phyloP scores from a whole-genome alignment of 2,888 invertebrate genomes.

The Oligia fasciuncula region DNA sequence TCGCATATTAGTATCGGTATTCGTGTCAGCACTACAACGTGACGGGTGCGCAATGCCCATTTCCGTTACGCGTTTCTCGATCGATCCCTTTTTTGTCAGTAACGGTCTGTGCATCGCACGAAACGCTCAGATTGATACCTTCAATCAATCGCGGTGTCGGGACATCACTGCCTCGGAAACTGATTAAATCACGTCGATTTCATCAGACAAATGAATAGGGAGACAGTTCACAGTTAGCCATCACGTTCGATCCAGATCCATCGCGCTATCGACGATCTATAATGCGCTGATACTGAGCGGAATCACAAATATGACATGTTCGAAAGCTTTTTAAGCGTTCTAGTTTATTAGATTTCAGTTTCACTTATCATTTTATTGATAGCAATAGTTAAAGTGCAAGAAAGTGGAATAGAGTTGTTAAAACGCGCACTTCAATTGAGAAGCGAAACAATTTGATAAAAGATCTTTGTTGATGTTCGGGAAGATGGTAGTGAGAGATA shows the following conservation, averaged over 20 bases:
- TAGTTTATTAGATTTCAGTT: constrained; percentile 40
- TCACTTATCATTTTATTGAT: constrained; percentile 44
- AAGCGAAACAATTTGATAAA: constrained; percentile 40
- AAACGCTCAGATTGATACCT: constrained; percentile 88
- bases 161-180: constrained; percentile 83
- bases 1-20: constrained; percentile 84
- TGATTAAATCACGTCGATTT: constrained; percentile 89
- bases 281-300: constrained; percentile 64
- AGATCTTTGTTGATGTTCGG: constrained; percentile 34
- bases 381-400: constrained; percentile 21
- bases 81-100: constrained; percentile 88
- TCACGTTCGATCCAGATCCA: constrained; percentile 84
- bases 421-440: constrained; percentile 28
- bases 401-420: constrained; percentile 34
- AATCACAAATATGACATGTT: constrained; percentile 56
- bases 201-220: constrained; percentile 83
- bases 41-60: constrained; percentile 85
- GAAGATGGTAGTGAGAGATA: constrained; percentile 38
- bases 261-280: constrained; percentile 75
- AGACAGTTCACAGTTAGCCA: constrained; percentile 81
- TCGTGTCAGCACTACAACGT: constrained; percentile 84
- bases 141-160: constrained; percentile 86
- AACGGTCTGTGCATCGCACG: constrained; percentile 87
- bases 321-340: constrained; percentile 49
- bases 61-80: constrained; percentile 88